Evolutionary conservation across 2,797 vertebrate genomes (phyloP), one percentile per base, ranked within the genome.

Genomic region (Bradypus variegatus): DNA sequence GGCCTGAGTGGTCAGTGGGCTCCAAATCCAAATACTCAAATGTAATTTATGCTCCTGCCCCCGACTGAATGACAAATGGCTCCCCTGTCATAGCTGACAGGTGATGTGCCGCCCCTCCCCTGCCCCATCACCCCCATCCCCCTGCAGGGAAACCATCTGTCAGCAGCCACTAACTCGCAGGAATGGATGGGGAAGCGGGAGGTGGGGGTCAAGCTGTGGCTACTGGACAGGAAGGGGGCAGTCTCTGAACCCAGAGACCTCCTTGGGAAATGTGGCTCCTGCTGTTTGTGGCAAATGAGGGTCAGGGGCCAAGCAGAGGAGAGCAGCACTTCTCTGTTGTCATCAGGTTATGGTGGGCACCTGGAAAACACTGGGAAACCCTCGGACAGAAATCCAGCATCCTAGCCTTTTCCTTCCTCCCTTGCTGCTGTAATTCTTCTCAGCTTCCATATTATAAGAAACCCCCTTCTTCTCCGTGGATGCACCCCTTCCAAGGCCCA

Each of bases 11-110:
- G 62, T 50, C 77, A 94, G 80, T 5, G 69, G 86, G 89, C 90
- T 80, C 69, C 89, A 95, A 97, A 96, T 94, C 92, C 94, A 75
- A 90, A 92, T 80, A 95, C 69, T 91, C 95, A 93, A 89, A 86
- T 33, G 91, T 94, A 91, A 94, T 38, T 81, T 92, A 87, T 38
- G 90, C 82, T 0, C 6, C 81, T 91, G 86, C 92, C 86, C 88
- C 90, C 86, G 31, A 70, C 6, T 0, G 73, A 95, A 94, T 70
- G 69, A 94, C 92, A 95, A 95, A 96, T 60, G 90, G 73, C 70
- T 91, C 82, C 79, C 89, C 69, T 84, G 58, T 80, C 50, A 70
- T 65, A 72, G 86, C 86, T 93, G 95, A 73, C 91, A 83, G 73
- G 33, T 67, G 82, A 86, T 2, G 4, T 14, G 29, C 55, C 11